Percentiles rank a stretch among this genome's conserved stretches.
These are phyloP conservation scores for Helogale parvula DNA, from an alignment of 2,113 vertebrate genomes.

Conservation along the genomic window DNA sequence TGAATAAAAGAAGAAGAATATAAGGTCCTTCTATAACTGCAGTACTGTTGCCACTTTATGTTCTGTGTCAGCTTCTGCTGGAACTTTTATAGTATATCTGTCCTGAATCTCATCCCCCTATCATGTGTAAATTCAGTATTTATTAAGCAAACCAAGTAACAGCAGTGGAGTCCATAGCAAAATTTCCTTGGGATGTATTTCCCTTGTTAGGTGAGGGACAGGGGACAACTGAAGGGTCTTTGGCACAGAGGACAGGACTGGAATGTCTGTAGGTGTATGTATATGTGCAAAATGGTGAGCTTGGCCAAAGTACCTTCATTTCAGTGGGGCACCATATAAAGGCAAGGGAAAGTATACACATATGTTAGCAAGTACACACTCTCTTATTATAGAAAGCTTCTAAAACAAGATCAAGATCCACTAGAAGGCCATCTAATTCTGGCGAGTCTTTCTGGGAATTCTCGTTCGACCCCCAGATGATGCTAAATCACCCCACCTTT, in stretches of 20 bases:
- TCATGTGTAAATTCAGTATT: not conserved
- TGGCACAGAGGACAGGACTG: not conserved
- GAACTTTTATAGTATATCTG: not conserved
- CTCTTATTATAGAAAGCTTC: not conserved
- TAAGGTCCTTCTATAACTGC: not conserved
- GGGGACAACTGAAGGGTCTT: not conserved
- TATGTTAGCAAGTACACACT: not conserved
- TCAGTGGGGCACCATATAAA: not conserved
- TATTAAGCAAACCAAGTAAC: conserved; percentile 26
- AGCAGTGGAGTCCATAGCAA: not conserved
- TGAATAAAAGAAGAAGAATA: not conserved
- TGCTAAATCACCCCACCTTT: not conserved
- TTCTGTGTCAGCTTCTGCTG: not conserved
- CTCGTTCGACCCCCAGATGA: not conserved
- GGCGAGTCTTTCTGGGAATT: not conserved
- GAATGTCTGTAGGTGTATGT: not conserved
- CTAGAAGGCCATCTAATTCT: not conserved
- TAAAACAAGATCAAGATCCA: not conserved
- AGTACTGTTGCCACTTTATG: not conserved
- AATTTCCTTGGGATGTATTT: not conserved
- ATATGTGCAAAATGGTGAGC: not conserved
- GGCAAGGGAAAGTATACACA: not conserved
- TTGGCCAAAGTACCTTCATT: not conserved
- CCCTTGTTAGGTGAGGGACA: not conserved
- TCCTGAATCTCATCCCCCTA: not conserved